Evolutionary conservation across 2,888 invertebrate species (phyloP).

Genomic region (Habrosyne pyritoides): DNA sequence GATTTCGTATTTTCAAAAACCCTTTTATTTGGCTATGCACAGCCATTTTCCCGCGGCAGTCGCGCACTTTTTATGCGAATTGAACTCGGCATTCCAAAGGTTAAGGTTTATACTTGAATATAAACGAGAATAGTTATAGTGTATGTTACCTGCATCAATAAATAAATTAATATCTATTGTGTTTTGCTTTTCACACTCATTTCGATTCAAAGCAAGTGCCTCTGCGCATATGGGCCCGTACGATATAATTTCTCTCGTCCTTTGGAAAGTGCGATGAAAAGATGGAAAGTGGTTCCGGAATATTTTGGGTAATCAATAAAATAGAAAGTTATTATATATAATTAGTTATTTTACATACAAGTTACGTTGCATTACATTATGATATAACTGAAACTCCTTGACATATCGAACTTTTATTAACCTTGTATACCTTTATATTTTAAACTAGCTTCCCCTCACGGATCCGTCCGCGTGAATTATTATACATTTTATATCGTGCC

Average conservation of each 20-base stretch:
- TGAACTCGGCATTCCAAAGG: too few species aligned
- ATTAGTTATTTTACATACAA: constrained; percentile 45
- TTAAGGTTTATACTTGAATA: constrained; percentile 32
- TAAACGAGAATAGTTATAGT: constrained; percentile 34
- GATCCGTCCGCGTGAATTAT: too few species aligned
- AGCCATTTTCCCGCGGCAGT: too few species aligned
- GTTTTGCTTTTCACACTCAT: constrained; percentile 69
- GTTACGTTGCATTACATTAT: constrained; percentile 27
- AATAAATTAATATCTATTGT: constrained; percentile 77
- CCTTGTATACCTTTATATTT: too few species aligned
- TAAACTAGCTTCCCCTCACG: too few species aligned
- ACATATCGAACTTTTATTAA: too few species aligned
- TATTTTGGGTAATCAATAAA: constrained; percentile 75
- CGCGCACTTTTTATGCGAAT: too few species aligned
- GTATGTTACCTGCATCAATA: constrained; percentile 46
- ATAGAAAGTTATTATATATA: constrained; percentile 77
- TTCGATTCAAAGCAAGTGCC: constrained; percentile 60
- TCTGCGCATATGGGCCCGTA: constrained; percentile 58
- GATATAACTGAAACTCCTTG: neutral
- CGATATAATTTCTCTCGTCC: constrained; percentile 80
- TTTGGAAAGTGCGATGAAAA: constrained; percentile 64
- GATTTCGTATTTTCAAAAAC: too few species aligned
- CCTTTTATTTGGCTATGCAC: too few species aligned
- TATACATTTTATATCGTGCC: too few species aligned
- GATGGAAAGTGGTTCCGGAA: constrained; percentile 76